A percentile compares a stretch with the other conserved stretches of the same genome.
phyloP scores from a whole-genome alignment of 2,888 invertebrate genomes.

The Ophioninae sp. region DNA sequence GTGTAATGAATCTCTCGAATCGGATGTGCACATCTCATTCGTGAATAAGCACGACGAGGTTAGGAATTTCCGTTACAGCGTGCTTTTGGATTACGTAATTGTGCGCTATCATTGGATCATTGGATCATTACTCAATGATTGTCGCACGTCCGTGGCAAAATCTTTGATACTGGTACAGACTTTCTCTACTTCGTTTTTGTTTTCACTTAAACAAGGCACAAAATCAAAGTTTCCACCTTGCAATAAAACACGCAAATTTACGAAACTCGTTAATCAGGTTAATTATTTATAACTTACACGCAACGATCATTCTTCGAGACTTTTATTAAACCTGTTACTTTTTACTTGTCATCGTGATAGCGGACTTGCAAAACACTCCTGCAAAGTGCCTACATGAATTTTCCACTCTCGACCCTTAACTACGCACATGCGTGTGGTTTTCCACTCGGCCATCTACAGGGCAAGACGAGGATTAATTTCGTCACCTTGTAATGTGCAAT shows the following conservation, averaged over 20 bases:
- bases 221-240: not conserved
- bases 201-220: slow-evolving; percentile 3
- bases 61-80: slow-evolving; percentile 25
- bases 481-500: not conserved
- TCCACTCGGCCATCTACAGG: slow-evolving; percentile 23
- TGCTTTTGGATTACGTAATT: slow-evolving; percentile 12
- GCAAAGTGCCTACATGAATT: slow-evolving; percentile 16
- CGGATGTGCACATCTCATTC: slow-evolving; percentile 1
- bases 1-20: slow-evolving; percentile 1
- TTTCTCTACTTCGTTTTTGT: not conserved
- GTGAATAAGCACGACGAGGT: slow-evolving; percentile 40
- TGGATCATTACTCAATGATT: slow-evolving; percentile 10
- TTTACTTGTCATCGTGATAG: slow-evolving; percentile 21
- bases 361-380: not conserved
- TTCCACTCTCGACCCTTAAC: not conserved
- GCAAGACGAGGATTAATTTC: slow-evolving; percentile 3
- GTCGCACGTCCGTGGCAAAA: not conserved
- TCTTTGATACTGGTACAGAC: not conserved
- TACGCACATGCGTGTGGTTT: slow-evolving; percentile 4
- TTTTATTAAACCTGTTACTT: slow-evolving; percentile 2
- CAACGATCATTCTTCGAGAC: not conserved
- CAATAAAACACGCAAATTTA: not conserved
- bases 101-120: not conserved
- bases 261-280: not conserved
- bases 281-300: slow-evolving; percentile 1